A percentile compares a stretch with the other conserved stretches of the same genome.
Evolutionary conservation across 2,888 invertebrate genomes (phyloP).

Genomic region (Callyntrura sp.): DNA sequence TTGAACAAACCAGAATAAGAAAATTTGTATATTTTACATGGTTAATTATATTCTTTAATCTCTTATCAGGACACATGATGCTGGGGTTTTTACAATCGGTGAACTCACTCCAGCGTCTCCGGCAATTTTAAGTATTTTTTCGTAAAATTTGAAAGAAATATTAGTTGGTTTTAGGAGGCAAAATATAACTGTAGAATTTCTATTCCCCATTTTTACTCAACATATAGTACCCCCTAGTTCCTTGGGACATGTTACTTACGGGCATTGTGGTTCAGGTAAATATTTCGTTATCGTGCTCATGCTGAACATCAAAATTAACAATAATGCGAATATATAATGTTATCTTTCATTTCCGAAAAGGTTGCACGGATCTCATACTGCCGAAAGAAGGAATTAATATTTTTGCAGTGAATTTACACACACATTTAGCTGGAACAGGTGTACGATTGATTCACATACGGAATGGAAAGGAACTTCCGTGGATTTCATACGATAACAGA

Average conservation of each 20-base stretch:
- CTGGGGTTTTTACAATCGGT: slow-evolving; percentile 40
- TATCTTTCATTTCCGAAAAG: too few relatives aligned
- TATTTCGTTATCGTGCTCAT: too few relatives aligned
- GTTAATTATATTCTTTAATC: too few relatives aligned
- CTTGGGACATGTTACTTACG: slow-evolving; percentile 49
- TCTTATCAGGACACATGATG: slow-evolving; percentile 35
- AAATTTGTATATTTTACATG: too few relatives aligned
- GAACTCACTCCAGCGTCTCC: slow-evolving; percentile 48
- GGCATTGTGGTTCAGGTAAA: slow-evolving; percentile 65
- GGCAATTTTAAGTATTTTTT: background rate
- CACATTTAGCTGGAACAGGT: slow-evolving; percentile 71
- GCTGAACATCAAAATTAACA: too few relatives aligned
- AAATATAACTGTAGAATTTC: background rate
- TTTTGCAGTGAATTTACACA: slow-evolving; percentile 62
- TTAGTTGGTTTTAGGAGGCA: background rate
- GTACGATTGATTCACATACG: slow-evolving; percentile 62
- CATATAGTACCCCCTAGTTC: slow-evolving; percentile 58
- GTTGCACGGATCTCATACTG: slow-evolving; percentile 57
- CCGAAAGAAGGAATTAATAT: slow-evolving; percentile 60
- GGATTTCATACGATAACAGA: slow-evolving; percentile 64
- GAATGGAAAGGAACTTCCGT: slow-evolving; percentile 63
- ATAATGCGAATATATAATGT: too few relatives aligned
- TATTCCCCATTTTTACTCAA: background rate
- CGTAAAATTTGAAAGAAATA: background rate
- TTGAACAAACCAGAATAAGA: too few relatives aligned